phyloP scores from a whole-genome alignment of 2,888 invertebrate genomes.

The Leucophora obtusa region DNA sequence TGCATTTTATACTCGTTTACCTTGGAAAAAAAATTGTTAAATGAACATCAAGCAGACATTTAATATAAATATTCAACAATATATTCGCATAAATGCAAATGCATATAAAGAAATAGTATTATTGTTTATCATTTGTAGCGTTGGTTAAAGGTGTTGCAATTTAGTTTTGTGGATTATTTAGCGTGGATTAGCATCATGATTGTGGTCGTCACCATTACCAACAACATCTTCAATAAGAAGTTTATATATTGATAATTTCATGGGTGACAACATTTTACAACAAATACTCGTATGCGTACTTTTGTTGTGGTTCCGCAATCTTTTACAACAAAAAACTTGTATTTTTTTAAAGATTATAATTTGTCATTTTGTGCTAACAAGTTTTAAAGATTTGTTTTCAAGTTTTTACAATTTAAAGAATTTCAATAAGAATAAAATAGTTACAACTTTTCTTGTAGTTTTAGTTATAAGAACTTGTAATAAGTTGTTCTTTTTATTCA shows the following conservation, averaged over 20 bases:
- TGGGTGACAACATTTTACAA: background rate
- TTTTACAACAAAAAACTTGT: background rate
- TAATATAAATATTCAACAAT: too few species aligned
- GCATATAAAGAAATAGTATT: background rate
- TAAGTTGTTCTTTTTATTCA: background rate
- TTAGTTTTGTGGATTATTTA: background rate
- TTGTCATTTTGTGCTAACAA: background rate
- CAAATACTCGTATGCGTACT: background rate
- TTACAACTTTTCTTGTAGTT: background rate
- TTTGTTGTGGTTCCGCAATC: background rate
- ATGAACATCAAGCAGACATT: too few species aligned
- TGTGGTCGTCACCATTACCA: background rate
- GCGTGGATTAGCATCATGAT: background rate
- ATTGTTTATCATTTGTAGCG: background rate
- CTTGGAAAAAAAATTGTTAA: conserved; percentile 27
- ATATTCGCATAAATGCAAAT: too few species aligned
- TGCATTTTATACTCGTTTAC: conserved; percentile 50
- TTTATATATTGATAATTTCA: background rate
- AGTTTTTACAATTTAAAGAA: background rate
- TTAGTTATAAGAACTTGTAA: background rate
- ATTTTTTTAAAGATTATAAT: background rate
- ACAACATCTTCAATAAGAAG: background rate
- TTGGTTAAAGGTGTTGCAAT: background rate
- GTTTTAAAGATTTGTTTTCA: background rate
- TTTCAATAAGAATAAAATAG: background rate